These are phyloP conservation scores for Ahaetulla prasina DNA, from an alignment of 2,113 vertebrate species.

Conservation along the genomic window DNA sequence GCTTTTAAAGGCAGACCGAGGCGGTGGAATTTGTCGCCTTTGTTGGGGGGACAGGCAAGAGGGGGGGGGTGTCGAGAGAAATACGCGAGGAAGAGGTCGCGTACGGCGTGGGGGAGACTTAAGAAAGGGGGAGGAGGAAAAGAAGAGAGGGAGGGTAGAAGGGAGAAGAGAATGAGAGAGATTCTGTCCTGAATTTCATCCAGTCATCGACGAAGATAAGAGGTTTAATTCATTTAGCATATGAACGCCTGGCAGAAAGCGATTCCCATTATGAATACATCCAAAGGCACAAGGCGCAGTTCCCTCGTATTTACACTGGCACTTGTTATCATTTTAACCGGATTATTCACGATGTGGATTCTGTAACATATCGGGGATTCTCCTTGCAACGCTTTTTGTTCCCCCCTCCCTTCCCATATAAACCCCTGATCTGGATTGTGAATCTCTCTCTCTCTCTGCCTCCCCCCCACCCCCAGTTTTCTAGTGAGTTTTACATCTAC, in stretches of 20 bases:
- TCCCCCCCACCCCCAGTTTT: not conserved
- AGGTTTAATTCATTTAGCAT: conserved; percentile 24
- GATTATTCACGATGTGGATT: conserved; percentile 21
- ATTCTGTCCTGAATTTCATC: conserved; percentile 10
- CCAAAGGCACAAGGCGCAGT: not conserved
- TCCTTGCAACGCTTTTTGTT: not conserved
- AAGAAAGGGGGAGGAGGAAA: not conserved
- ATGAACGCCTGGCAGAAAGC: conserved; percentile 9
- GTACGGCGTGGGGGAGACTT: not conserved
- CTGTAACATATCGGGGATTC: conserved; percentile 8
- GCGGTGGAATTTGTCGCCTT: not conserved
- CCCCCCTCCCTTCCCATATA: not conserved
- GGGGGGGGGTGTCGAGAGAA: not conserved
- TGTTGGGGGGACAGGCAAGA: not conserved
- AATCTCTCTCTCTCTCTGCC: too few relatives aligned
- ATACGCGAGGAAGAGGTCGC: not conserved
- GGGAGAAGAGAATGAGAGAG: not conserved
- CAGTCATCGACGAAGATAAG: conserved; percentile 9
- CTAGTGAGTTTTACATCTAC: not conserved
- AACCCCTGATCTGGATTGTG: not conserved
- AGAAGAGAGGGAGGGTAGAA: not conserved
- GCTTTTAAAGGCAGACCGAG: not conserved
- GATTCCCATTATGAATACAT: not conserved
- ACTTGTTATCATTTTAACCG: conserved; percentile 19
- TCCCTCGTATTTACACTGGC: conserved; percentile 2